Evolutionary conservation across 2,888 invertebrate species (phyloP), one percentile per base, ranked within the genome.

Genomic region (Gordius sp.): DNA sequence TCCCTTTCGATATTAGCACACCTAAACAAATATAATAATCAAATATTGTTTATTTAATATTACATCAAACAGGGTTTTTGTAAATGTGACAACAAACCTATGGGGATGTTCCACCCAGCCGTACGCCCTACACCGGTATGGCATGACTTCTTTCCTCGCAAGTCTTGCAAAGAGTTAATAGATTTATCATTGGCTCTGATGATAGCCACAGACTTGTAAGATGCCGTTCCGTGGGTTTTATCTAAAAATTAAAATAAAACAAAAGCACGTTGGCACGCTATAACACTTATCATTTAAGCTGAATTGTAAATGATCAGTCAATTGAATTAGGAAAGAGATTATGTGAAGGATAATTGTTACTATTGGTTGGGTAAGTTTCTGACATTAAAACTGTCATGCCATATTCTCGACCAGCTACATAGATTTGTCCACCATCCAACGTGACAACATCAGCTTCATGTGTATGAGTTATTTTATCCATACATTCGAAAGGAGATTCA

Each of bases 71-170:
- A n/a, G n/a, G n/a, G n/a, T n/a, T n/a, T n/a, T n/a, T n/a, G n/a
- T n/a, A n/a, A n/a, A n/a, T n/a, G n/a, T n/a, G n/a, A n/a, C n/a
- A n/a, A n/a, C n/a, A n/a, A 33, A 47, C 47, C 47, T 47, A 47
- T 47, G 8, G 47, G 47, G 4, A 47, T 47, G 23, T 47, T 47
- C 47, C 47, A 47, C 4, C 47, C 47, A n/a, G 47, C 47, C n/a
- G 47, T 47, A 4, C 47, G 8, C 4, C 47, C 47, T 4, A 47
- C 47, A n/a, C 47, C 47, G 13, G 47, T 47, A 47, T 47, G 47
- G 47, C 47, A 47, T n/a, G 47, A 47, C 4, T 20, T 8, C 20
- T 47, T 47, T 4, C 47, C 47, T 47, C 20, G 4, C 4, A 47
- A 23, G 20, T 47, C 47, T 20, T 47, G 4, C 23, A 47, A 47